phyloP scores from a whole-genome alignment of 2,113 vertebrate genomes.

The Donacobius atricapilla region DNA sequence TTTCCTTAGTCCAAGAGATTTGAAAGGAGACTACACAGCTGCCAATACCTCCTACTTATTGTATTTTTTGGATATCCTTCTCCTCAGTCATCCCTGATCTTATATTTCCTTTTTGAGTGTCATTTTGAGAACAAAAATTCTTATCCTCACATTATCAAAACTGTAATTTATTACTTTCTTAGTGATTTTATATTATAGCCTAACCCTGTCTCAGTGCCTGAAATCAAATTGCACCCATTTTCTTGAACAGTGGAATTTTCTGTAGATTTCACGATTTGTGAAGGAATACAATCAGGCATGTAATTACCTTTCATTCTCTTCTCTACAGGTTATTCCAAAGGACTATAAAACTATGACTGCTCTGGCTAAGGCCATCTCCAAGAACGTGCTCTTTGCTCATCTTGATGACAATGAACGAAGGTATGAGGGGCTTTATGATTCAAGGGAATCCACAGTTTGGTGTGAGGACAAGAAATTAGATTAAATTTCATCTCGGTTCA shows the following conservation, averaged over 20 bases:
- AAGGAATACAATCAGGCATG: not conserved
- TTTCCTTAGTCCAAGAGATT: not conserved
- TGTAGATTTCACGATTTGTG: not conserved
- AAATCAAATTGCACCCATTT: not conserved
- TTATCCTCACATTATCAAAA: not conserved
- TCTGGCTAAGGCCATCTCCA: constrained; percentile 95
- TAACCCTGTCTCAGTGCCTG: not conserved
- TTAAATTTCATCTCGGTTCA: not conserved
- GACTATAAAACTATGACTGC: constrained; percentile 99
- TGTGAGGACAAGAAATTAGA: not conserved
- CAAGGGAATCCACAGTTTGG: not conserved
- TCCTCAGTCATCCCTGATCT: not conserved
- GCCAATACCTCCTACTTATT: not conserved
- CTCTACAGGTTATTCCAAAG: constrained; percentile 91
- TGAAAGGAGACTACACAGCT: not conserved
- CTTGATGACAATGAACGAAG: constrained; percentile 98
- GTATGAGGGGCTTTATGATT: constrained; percentile 68
- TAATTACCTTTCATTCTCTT: not conserved
- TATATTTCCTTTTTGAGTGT: not conserved
- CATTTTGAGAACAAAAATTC: not conserved
- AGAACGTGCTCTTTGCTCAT: constrained; percentile 95
- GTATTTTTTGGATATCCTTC: not conserved
- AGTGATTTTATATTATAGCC: not conserved
- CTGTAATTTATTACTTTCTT: not conserved
- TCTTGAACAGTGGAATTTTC: not conserved